Base-by-base conservation (phyloP, 2,113 vertebrate species). In the Lycaon pictus region DNA sequence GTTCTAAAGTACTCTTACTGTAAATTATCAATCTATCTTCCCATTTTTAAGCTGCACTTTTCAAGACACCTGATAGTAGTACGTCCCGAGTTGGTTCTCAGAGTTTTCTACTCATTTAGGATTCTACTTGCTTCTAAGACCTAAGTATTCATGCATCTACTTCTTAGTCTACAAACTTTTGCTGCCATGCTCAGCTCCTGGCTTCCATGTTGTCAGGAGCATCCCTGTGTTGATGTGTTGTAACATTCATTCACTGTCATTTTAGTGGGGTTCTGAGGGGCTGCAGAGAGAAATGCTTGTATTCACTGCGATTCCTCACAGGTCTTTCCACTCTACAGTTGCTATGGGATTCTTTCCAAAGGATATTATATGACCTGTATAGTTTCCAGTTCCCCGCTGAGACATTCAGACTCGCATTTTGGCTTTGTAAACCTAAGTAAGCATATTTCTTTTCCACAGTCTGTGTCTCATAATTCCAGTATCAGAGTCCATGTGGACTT, bases 41-140 rank as follows among this genome's bases (percentile, higher is more conserved):
- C 82, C 82, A 27, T 83, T 79, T 84, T n/a, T 51, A 89, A 72
- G n/a, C 16, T 95, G 37, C 55, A 22, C 10, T 95, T 81, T 29
- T 92, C 81, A 83, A 58, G 95, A 84, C 22, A 51, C 17, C 2
- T 3, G 29, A 32, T 16, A 9, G 12, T 65, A n/a, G 22, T 37
- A 92, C 80, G 62, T 69, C 55, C 69, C 62, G 23, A 55, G 29
- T 27, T 62, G 56, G 27, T 60, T 71, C 83, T 88, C 29, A 60
- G 22, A 74, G 62, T 37, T 93, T 13, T 72, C 62, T 81, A 16
- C 32, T 63, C 19, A 20, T n/a, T 93, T 56, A 32, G 35, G 58
- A 91, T n/a, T 88, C 43, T 58, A 16, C 63, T 88, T 94, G 89
- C 76, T 55, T 37, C 25, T 95, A 35, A 83, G 63, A 84, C 29